Evolutionary conservation across 2,888 invertebrate genomes (phyloP).

Genomic region (Tachina grossa): DNA sequence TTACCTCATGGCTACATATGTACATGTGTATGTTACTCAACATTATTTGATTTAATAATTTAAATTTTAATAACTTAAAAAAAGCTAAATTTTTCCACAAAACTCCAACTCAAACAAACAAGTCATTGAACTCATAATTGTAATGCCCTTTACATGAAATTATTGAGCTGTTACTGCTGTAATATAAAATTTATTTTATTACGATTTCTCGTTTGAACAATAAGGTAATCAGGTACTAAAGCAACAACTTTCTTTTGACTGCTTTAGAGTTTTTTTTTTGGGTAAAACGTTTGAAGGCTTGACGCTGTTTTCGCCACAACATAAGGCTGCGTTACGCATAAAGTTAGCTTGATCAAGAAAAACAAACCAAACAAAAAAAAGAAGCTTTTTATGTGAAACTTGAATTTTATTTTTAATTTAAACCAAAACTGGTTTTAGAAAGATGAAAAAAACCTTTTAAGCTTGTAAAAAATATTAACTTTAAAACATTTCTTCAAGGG

Average conservation of each 20-base stretch:
- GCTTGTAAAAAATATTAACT: conserved; percentile 40
- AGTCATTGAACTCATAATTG: conserved; percentile 67
- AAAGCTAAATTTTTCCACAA: background rate
- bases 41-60: conserved; percentile 8
- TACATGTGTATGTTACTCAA: conserved; percentile 29
- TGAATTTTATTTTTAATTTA: conserved; percentile 10
- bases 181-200: conserved; percentile 35
- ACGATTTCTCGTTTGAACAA: conserved; percentile 39
- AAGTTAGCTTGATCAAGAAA: conserved; percentile 19
- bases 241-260: conserved; percentile 52
- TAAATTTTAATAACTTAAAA: conserved; percentile 6
- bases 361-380: background rate
- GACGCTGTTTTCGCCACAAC: conserved; percentile 48
- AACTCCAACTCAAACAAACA: background rate
- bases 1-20: background rate
- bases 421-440: conserved; percentile 50
- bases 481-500: conserved; percentile 65
- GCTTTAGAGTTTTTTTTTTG: conserved; percentile 7
- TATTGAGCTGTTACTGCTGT: conserved; percentile 1
- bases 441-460: conserved; percentile 19
- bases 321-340: conserved; percentile 63
- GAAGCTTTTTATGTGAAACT: background rate
- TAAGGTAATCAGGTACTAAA: conserved; percentile 9
- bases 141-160: conserved; percentile 57
- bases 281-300: conserved; percentile 24